Base-by-base conservation (phyloP, 2,888 invertebrate genomes). In the Eupithecia centaureata region DNA sequence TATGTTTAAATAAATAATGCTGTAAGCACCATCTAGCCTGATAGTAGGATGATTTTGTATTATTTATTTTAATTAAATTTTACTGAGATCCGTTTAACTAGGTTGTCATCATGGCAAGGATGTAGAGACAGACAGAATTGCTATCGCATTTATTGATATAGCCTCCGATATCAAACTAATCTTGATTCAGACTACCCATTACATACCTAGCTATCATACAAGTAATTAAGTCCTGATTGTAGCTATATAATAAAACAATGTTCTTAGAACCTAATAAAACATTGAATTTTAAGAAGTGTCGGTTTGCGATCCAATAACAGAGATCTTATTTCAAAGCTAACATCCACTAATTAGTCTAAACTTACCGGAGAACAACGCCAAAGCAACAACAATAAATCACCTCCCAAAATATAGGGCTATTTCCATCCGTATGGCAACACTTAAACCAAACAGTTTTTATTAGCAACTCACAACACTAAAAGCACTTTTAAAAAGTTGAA, bases 351-450 rank as follows among this genome's bases (percentile, higher is more conserved):
- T 72, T 66, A 69, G 65, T 28, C 33, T 47, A 71, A 73, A 73
- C 75, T 73, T 72, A 73, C 75, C 54, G 68, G 75, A 75, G 76
- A 64, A 70, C 65, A 65, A 27, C 28, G 54, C 54, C 47, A 22
- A 28, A 28, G 25, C 27, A 52, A 68, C 69, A 77, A 74, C 77
- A 76, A 80, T 79, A 77, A 75, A 82, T 80, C 81, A 77, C 74
- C 60, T 73, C 68, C 63, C 77, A 76, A 84, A 85, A 85, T 83
- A 84, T 81, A 78, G 82, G 73, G 80, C 81, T 85, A 85, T 85
- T 85, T 84, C 77, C 69, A 83, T 81, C 84, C 76, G 74, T 78
- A 80, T 83, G 76, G 76, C 79, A 77, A 77, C 73, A 64, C 73
- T 68, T 80, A 76, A 76, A 66, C 60, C 35, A 61, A 60, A 70